These are phyloP conservation scores for Dromococcyx pavoninus DNA, from an alignment of 2,797 vertebrate genomes.

Conservation along the genomic window DNA sequence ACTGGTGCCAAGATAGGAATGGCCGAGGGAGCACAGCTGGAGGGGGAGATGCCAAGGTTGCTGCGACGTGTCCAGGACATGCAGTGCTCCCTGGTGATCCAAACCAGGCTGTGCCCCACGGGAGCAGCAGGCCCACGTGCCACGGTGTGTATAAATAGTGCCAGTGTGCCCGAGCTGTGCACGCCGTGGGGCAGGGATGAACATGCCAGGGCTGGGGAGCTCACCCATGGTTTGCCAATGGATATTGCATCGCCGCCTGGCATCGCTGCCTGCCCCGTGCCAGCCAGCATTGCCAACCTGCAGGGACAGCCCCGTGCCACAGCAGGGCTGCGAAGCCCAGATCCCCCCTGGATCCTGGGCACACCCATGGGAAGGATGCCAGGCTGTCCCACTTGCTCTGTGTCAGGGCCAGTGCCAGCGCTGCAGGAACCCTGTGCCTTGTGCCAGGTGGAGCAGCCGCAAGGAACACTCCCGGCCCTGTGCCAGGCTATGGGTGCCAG, in stretches of 20 bases:
- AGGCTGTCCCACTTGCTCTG: accelerated
- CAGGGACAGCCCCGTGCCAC: neutral
- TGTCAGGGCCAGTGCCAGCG: neutral
- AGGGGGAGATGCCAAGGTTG: neutral
- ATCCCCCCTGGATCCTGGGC: neutral
- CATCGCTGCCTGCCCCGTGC: too few species aligned
- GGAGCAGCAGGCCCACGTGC: neutral
- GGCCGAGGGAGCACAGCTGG: neutral
- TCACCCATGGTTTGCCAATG: accelerated
- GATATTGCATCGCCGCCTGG: neutral
- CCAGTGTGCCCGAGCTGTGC: accelerated
- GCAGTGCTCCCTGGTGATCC: neutral
- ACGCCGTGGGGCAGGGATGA: accelerated
- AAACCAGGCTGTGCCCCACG: neutral
- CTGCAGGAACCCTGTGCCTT: accelerated
- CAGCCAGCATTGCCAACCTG: accelerated
- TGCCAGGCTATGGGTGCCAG: neutral
- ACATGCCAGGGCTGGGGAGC: neutral
- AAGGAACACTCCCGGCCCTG: accelerated
- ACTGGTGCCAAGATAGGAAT: accelerated
- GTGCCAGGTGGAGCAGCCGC: neutral
- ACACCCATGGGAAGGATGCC: too few species aligned
- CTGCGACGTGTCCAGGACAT: accelerated
- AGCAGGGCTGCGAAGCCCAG: neutral
- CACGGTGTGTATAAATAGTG: accelerated